Evolutionary conservation across 2,113 vertebrate genomes (phyloP), one percentile per base, ranked within the genome.

Genomic region (Engystomops pustulosus): DNA sequence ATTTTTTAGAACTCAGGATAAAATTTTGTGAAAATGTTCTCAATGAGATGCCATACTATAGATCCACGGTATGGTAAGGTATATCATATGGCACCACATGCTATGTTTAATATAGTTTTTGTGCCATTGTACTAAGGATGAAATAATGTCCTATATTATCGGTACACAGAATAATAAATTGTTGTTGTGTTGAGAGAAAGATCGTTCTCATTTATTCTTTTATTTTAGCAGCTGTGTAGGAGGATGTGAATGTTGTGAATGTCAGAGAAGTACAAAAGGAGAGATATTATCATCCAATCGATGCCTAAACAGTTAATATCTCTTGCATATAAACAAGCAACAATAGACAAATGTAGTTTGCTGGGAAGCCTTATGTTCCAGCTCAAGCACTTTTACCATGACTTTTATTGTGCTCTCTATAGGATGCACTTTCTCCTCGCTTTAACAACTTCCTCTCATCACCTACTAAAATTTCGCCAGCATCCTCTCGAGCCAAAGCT

Each of bases 401-500:
- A 30, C 71, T 74, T 74, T 74, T 74, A 74, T 45, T 53, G 15
- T 27, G 9, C 72, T 51, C 47, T 6, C 45, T 36, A 49, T 53
- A 76, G 72, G 27, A 70, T 76, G 72, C 18, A 20, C 47, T 51
- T 76, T 53, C 45, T 76, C 72, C 72, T 76, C 30, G 27, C 47
- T 76, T 76, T 76, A 76, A 76, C 72, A 32, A 53, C 72, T 51
- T 76, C 72, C 47, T 76, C 72, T 76, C 72, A 76, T 76, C 72
- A 34, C 72, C 72, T 51, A 27, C 71, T 74, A 74, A 74, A 74
- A 74, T 74, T 49, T 74, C 71, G 7, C 41, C 71, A 74, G 44
- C 45, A 49, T 76, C 47, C 18, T 76, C 47, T 30, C 17, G 20
- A 53, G 72, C 45, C 27, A 74, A 49, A 74, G 23, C 14, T 34